Evolutionary conservation across 2,113 vertebrate species (phyloP), one percentile per base, ranked within the genome.

Genomic region (Chinchilla lanigera): DNA sequence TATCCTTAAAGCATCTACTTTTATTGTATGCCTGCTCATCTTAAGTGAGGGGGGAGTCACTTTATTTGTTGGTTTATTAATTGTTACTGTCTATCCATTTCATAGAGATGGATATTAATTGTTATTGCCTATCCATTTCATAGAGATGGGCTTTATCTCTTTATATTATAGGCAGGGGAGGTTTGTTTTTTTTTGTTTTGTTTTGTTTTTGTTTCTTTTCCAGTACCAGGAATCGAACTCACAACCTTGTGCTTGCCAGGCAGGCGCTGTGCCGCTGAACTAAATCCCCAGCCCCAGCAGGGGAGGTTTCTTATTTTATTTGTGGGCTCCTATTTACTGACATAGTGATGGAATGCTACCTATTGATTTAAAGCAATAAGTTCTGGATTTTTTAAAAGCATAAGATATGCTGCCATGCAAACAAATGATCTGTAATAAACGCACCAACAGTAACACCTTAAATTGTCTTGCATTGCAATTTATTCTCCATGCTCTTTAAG

Each of bases 351-450:
- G 33, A 38, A 50, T 67, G 56, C 24, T 63, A 13, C 17, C 17
- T 91, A 81, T 58, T 91, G 26, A 87, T 83, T 87, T 91, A 65
- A 73, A 75, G 24, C 54, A 90, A 24, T 50, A 86, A 77, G 16
- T 92, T 35, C 54, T 47, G 44, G n/a, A 22, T 71, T 61, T 86
- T 93, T 56, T 33, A 71, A 90, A 89, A 78, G 38, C 33, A 75
- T n/a, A 52, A 17, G 19, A 30, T 12, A 52, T 33, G 41, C 11
- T 60, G 16, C 52, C 41, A 20, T 35, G 41, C 69, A 50, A 88
- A 83, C 16, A 88, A 33, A 6, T 88, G 50, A 58, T 26, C 58
- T 75, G 47, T 1, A 75, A 50, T 63, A 54, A 16, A 41, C 2
- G 50, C 35, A 77, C 33, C 41, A 47, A 77, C 52, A 52, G 19